Evolutionary conservation across 2,113 vertebrate genomes (phyloP).

Genomic region (Pachypanchax playfairii): DNA sequence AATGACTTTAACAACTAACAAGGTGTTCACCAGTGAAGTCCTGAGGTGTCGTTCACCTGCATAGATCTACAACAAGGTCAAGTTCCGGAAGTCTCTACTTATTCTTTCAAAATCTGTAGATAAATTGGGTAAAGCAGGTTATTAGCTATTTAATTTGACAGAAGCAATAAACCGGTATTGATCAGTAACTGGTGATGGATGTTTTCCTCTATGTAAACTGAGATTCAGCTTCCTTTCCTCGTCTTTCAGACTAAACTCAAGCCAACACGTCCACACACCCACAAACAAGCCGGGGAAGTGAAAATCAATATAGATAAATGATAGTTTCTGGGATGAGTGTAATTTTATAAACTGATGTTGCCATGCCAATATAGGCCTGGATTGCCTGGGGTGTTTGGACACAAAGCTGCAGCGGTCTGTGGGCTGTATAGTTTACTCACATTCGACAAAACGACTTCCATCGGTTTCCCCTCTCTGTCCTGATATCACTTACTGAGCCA

Average conservation of each 20-base stretch:
- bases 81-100: not conserved
- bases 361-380: slow-evolving; percentile 18
- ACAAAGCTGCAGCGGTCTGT: slow-evolving; percentile 38
- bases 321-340: slow-evolving; percentile 27
- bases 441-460: slow-evolving; percentile 47
- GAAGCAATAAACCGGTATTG: slow-evolving; percentile 20
- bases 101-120: slow-evolving; percentile 1
- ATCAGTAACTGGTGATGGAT: slow-evolving; percentile 23
- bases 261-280: slow-evolving; percentile 28
- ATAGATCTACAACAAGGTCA: not conserved
- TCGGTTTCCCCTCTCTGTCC: slow-evolving; percentile 41
- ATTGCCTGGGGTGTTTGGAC: slow-evolving; percentile 42
- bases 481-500: slow-evolving; percentile 18
- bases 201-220: not conserved
- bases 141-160: not conserved
- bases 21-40: not conserved
- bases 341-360: slow-evolving; percentile 22
- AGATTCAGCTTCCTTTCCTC: slow-evolving; percentile 16
- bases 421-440: too few relatives aligned
- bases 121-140: not conserved
- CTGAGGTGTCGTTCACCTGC: not conserved
- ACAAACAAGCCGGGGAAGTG: slow-evolving; percentile 4
- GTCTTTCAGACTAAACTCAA: slow-evolving; percentile 35
- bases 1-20: not conserved
- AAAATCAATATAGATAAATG: slow-evolving; percentile 25